Percentiles rank a stretch among this genome's conserved stretches.
These are phyloP conservation scores for Mormyrus hasselquistii DNA, from an alignment of 2,797 vertebrate genomes.

Conservation along the genomic window DNA sequence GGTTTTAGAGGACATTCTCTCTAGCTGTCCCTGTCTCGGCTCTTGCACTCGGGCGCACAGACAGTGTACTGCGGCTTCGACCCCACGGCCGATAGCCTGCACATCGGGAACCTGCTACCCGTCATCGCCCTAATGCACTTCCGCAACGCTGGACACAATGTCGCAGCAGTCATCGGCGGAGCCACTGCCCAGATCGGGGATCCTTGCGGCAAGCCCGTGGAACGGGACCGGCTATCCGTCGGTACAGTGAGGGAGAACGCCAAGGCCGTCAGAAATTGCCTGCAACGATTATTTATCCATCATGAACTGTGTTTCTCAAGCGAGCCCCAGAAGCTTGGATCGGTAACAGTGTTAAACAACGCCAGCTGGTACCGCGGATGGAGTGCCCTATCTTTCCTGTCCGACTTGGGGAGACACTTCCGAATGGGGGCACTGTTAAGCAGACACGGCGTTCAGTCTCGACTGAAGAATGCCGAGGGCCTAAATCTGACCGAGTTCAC, in stretches of 20 bases:
- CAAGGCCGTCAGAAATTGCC: constrained; percentile 53
- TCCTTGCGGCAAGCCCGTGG: constrained; percentile 72
- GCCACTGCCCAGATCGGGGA: constrained; percentile 86
- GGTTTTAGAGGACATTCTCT: constrained; percentile 77
- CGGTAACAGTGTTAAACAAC: constrained; percentile 69
- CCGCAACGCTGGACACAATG: constrained; percentile 76
- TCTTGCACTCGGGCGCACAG: constrained; percentile 65
- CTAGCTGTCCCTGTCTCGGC: constrained; percentile 62
- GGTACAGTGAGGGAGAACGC: constrained; percentile 52
- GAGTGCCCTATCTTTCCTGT: constrained; percentile 68
- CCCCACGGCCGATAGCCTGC: constrained; percentile 88
- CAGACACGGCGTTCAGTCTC: constrained; percentile 76
- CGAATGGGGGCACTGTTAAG: constrained; percentile 90
- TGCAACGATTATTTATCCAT: constrained; percentile 66
- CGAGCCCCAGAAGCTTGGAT: constrained; percentile 48
- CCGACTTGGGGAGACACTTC: constrained; percentile 69
- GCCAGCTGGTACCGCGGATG: constrained; percentile 63
- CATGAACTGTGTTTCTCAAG: constrained; percentile 58
- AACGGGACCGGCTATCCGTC: constrained; percentile 56
- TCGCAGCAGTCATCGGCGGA: constrained; percentile 76
- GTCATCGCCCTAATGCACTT: constrained; percentile 80
- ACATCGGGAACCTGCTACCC: constrained; percentile 80
- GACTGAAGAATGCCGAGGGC: constrained; percentile 73
- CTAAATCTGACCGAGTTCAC: constrained; percentile 90
- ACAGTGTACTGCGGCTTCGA: constrained; percentile 90